These are phyloP conservation scores for Apantesis nais DNA, from an alignment of 2,888 invertebrate species.

Conservation along the genomic window DNA sequence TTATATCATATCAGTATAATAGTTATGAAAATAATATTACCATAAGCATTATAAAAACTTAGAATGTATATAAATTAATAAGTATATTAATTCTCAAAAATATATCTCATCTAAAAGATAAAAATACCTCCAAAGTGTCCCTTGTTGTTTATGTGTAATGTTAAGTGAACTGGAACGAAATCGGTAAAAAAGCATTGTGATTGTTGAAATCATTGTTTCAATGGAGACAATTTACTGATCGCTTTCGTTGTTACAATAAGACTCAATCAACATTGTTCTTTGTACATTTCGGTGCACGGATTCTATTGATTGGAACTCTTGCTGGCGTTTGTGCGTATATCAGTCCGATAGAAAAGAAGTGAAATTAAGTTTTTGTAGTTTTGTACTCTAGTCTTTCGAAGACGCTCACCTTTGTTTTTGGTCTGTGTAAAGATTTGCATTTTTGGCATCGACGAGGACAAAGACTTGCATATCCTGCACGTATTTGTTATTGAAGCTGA, in stretches of 20 bases:
- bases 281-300: conserved; percentile 30
- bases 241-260: conserved; percentile 49
- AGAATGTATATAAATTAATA: no score
- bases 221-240: conserved; percentile 45
- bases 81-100: no score
- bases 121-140: not conserved
- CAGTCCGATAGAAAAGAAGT: not conserved
- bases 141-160: not conserved
- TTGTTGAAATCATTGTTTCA: conserved; percentile 34
- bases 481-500: not conserved
- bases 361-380: not conserved
- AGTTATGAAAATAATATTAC: no score
- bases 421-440: not conserved
- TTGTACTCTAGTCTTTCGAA: not conserved
- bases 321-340: conserved; percentile 22
- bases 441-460: not conserved
- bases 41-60: no score
- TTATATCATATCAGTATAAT: no score
- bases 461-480: not conserved
- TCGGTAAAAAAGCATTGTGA: not conserved
- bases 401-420: conserved; percentile 15
- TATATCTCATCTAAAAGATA: not conserved
- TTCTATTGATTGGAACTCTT: conserved; percentile 48
- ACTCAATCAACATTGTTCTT: conserved; percentile 55
- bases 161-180: not conserved